These are phyloP conservation scores for Drosophila maculinotata DNA, from an alignment of 2,888 invertebrate species.

Conservation along the genomic window DNA sequence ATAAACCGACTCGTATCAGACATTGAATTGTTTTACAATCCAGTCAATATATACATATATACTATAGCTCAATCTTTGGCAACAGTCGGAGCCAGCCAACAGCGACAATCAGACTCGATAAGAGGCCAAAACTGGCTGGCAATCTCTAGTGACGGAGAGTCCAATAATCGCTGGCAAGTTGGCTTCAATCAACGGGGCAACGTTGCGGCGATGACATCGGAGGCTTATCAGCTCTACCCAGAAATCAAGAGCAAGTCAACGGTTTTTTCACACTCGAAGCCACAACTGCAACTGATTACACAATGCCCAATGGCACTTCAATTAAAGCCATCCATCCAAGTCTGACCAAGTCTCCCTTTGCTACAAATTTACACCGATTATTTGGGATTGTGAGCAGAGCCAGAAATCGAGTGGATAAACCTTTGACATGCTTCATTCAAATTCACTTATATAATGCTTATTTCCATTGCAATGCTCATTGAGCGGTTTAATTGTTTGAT, in stretches of 20 bases:
- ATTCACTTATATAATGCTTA: slow-evolving; percentile 18
- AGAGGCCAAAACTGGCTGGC: slow-evolving; percentile 17
- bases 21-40: slow-evolving; percentile 22
- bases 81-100: slow-evolving; percentile 5
- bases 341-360: slow-evolving; percentile 3
- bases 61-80: slow-evolving; percentile 1
- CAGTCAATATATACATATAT: slow-evolving; percentile 11
- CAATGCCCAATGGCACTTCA: slow-evolving; percentile 47
- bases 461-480: slow-evolving; percentile 32
- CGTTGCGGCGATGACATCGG: slow-evolving; percentile 40
- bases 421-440: slow-evolving; percentile 11
- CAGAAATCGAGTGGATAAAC: slow-evolving; percentile 27
- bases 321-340: slow-evolving; percentile 43
- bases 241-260: slow-evolving; percentile 27
- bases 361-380: not conserved
- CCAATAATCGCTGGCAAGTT: slow-evolving; percentile 45
- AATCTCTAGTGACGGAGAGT: slow-evolving; percentile 21
- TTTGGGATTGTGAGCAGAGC: not conserved
- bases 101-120: slow-evolving; percentile 31
- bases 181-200: slow-evolving; percentile 44
- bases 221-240: slow-evolving; percentile 39
- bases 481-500: slow-evolving; percentile 43
- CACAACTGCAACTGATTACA: slow-evolving; percentile 48
- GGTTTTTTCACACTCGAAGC: slow-evolving; percentile 20
- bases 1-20: too few relatives aligned